Conservation (phyloP, 2,888 invertebrate species). For the Drosophila emarginata region DNA sequence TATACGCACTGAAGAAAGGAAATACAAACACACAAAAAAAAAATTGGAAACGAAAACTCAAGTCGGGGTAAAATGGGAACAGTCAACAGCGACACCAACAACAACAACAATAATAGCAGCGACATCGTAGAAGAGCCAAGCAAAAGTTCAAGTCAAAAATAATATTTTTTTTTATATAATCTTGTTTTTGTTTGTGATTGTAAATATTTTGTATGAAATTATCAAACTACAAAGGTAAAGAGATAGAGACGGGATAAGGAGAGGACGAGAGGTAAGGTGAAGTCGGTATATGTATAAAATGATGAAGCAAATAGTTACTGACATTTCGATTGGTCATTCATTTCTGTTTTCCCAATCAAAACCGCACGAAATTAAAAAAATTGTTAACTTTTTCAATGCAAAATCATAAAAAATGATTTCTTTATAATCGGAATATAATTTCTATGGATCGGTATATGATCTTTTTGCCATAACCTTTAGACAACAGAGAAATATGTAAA, state of each 20-base stretch:
- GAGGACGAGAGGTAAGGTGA: not conserved
- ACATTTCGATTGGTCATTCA: too few species aligned
- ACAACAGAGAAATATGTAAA: too few species aligned
- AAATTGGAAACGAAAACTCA: not conserved
- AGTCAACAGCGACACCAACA: conserved; percentile 53
- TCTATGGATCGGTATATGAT: too few species aligned
- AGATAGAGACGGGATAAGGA: not conserved
- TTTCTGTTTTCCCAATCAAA: too few species aligned
- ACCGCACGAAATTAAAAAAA: too few species aligned
- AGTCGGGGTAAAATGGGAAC: conserved; percentile 57
- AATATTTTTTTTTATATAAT: conserved; percentile 20
- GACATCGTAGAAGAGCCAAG: conserved; percentile 34
- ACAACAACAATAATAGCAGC: conserved; percentile 37
- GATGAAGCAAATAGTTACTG: not conserved
- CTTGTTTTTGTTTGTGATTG: conserved; percentile 21
- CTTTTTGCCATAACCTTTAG: too few species aligned
- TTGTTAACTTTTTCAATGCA: too few species aligned
- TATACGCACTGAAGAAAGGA: not conserved
- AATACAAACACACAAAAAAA: conserved; percentile 3
- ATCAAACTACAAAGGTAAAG: conserved; percentile 9
- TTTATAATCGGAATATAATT: too few species aligned
- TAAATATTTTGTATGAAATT: conserved; percentile 20
- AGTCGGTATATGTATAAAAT: not conserved
- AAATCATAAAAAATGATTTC: not conserved
- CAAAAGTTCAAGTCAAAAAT: conserved; percentile 40